phyloP scores from a whole-genome alignment of 2,113 vertebrate species.

The Gymnorhina tibicen region DNA sequence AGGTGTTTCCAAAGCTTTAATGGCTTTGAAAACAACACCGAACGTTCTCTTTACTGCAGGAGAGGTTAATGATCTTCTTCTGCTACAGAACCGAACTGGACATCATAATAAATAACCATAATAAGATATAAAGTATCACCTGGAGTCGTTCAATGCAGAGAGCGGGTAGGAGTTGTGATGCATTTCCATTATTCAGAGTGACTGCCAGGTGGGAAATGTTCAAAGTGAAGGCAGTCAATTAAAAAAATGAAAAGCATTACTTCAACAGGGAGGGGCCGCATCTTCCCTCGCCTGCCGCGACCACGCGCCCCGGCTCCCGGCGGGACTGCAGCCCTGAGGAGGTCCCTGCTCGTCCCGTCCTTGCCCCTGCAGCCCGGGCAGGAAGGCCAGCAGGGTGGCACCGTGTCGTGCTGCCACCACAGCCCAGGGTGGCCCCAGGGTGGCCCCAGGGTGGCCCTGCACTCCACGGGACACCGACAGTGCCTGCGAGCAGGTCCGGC shows the following conservation, averaged over 20 bases:
- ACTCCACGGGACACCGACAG: neutral
- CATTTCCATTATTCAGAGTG: neutral
- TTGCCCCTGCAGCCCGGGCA: neutral
- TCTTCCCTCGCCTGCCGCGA: neutral
- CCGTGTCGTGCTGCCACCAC: accelerated
- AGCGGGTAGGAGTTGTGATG: neutral
- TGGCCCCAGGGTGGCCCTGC: neutral
- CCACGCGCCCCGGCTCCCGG: accelerated
- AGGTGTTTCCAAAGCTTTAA: slow-evolving; percentile 40
- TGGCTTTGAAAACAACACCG: slow-evolving; percentile 24
- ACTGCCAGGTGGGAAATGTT: neutral
- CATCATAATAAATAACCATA: slow-evolving; percentile 43
- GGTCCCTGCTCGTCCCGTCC: neutral
- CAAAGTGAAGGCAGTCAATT: neutral
- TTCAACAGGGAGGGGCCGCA: neutral
- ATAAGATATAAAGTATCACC: slow-evolving; percentile 30
- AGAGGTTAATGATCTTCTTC: slow-evolving; percentile 43
- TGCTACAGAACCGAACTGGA: neutral
- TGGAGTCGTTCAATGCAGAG: neutral
- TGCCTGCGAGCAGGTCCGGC: accelerated
- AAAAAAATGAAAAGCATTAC: neutral
- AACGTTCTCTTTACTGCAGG: slow-evolving; percentile 3
- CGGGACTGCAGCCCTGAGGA: accelerated
- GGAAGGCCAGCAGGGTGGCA: neutral
- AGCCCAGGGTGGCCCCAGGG: accelerated